Evolutionary conservation across 2,113 vertebrate species (phyloP).

Genomic region (Psephotus haematonotus): DNA sequence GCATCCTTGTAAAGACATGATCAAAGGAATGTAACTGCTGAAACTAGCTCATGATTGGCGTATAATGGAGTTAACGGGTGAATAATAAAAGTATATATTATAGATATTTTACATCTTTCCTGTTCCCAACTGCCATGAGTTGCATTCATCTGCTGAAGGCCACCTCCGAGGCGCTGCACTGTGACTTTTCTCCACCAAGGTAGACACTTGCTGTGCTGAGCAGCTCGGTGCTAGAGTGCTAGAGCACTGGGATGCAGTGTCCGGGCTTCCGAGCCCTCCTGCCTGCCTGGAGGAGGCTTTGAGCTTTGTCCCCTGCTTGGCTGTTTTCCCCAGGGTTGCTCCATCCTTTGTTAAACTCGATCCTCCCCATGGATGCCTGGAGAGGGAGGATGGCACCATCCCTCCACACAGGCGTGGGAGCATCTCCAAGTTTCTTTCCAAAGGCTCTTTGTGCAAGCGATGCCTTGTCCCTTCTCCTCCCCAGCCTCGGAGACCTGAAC

Average conservation of each 20-base stretch:
- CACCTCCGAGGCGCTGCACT: background rate
- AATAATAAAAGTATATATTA: conserved; percentile 85
- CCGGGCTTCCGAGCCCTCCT: background rate
- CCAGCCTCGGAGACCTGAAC: background rate
- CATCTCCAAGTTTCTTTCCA: background rate
- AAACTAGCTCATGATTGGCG: conserved; percentile 77
- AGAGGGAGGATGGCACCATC: background rate
- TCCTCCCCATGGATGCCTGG: background rate
- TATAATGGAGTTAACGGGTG: conserved; percentile 83
- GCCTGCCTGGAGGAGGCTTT: background rate
- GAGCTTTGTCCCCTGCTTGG: background rate
- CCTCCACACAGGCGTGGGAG: background rate
- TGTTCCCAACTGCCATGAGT: conserved; percentile 67
- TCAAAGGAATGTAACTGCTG: conserved; percentile 81
- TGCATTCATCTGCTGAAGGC: conserved; percentile 14
- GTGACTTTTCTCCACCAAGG: background rate
- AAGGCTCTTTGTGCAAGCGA: conserved; percentile 49
- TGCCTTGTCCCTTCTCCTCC: conserved; percentile 45
- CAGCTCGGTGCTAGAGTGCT: rapidly evolving
- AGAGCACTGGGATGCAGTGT: background rate
- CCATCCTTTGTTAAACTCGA: background rate
- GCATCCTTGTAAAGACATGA: conserved; percentile 68
- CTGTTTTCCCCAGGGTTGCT: background rate
- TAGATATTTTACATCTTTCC: conserved; percentile 81
- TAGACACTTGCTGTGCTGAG: background rate